These are phyloP conservation scores for Panthera leo DNA, from an alignment of 2,113 vertebrate genomes.

Conservation along the genomic window DNA sequence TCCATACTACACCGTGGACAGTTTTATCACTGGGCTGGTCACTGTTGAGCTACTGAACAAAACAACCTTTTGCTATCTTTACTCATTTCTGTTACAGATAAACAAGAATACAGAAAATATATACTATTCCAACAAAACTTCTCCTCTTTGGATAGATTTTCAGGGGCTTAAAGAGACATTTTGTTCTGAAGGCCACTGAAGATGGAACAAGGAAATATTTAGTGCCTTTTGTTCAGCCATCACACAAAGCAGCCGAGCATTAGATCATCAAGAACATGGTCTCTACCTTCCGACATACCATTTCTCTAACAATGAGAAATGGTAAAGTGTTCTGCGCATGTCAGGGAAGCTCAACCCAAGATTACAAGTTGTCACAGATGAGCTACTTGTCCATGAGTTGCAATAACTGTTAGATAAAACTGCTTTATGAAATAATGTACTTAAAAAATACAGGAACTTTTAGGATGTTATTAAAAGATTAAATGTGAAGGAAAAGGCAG, in stretches of 20 bases:
- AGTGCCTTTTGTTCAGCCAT: not conserved
- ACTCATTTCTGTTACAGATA: not conserved
- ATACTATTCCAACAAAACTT: not conserved
- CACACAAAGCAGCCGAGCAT: not conserved
- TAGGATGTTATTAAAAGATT: not conserved
- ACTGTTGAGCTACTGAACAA: not conserved
- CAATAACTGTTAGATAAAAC: not conserved
- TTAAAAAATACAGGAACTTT: not conserved
- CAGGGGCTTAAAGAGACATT: not conserved
- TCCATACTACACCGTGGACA: rapidly evolving
- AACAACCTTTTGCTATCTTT: not conserved
- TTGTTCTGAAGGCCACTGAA: not conserved
- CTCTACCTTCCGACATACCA: not conserved
- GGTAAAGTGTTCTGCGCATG: not conserved
- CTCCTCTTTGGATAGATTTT: not conserved
- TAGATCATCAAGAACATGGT: not conserved
- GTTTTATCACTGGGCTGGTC: not conserved
- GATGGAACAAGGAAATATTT: not conserved
- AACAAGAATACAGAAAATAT: not conserved
- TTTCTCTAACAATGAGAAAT: not conserved
- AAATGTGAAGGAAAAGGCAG: conserved; percentile 35
- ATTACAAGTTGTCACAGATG: not conserved
- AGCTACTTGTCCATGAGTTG: not conserved
- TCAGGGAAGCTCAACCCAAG: not conserved
- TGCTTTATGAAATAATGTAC: not conserved